Percentiles rank a stretch among this genome's conserved stretches.
Conservation (phyloP, 2,113 vertebrate species). For the Cromileptes altivelis region DNA sequence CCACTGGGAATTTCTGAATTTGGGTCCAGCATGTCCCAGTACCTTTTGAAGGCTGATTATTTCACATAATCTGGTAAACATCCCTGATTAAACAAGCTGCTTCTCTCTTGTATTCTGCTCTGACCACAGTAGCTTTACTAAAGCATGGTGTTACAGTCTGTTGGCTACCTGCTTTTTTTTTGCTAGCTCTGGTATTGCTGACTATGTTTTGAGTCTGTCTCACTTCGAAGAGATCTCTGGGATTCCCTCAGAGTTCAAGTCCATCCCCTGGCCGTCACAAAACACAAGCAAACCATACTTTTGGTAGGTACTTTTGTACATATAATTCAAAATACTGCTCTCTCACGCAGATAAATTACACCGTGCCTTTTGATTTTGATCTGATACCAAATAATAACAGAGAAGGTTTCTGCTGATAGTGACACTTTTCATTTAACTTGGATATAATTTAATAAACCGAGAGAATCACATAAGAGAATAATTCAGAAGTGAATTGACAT, state of each 20-base stretch:
- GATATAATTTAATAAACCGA: not conserved
- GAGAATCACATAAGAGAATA: not conserved
- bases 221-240: not conserved
- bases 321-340: not conserved
- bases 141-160: slow-evolving; percentile 41
- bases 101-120: slow-evolving; percentile 16
- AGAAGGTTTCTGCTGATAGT: not conserved
- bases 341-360: not conserved
- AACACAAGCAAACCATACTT: not conserved
- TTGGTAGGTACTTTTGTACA: not conserved
- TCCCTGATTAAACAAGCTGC: slow-evolving; percentile 39
- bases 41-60: slow-evolving; percentile 39
- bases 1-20: not conserved
- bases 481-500: slow-evolving; percentile 12
- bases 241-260: not conserved
- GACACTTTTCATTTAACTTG: not conserved
- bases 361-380: not conserved
- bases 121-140: slow-evolving; percentile 39
- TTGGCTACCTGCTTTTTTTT: slow-evolving; percentile 1
- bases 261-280: not conserved
- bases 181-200: not conserved
- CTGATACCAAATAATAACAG: not conserved
- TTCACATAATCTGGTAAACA: slow-evolving; percentile 45
- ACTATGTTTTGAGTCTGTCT: not conserved
- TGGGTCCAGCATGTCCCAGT: not conserved